Evolutionary conservation across 1,140 invertebrate genomes (phyloP).

Genomic region (Lepidurus couesii): DNA sequence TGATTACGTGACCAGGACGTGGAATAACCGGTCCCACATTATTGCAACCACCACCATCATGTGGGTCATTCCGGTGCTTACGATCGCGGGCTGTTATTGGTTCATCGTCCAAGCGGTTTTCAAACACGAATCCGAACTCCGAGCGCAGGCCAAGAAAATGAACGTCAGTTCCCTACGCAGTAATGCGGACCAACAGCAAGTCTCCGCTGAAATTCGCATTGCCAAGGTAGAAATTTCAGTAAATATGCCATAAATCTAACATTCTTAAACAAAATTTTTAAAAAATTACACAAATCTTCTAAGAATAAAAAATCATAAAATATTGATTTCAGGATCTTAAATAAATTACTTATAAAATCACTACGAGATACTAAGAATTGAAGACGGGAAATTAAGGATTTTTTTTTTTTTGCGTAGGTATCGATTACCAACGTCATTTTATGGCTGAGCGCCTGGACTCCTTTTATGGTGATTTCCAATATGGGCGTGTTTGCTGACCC

Average conservation of each 20-base stretch:
- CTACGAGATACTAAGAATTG: no score
- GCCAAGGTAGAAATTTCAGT: neutral
- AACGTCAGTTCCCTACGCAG: slow-evolving; percentile 42
- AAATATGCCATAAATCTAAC: no score
- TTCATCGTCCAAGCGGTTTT: slow-evolving; percentile 46
- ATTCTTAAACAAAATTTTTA: no score
- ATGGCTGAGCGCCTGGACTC: slow-evolving; percentile 45
- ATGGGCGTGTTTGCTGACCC: slow-evolving; percentile 43
- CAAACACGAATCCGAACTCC: slow-evolving; percentile 46
- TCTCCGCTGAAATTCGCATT: slow-evolving; percentile 28
- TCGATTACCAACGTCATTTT: slow-evolving; percentile 45
- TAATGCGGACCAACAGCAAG: slow-evolving; percentile 44
- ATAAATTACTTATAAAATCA: no score
- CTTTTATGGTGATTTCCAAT: slow-evolving; percentile 42
- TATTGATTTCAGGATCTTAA: no score
- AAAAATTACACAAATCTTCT: no score
- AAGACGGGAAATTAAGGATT: neutral
- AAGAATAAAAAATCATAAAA: no score
- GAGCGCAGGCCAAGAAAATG: slow-evolving; percentile 43
- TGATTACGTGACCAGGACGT: slow-evolving; percentile 16
- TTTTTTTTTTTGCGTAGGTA: slow-evolving; percentile 37
- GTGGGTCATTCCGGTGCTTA: slow-evolving; percentile 42
- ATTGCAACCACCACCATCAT: slow-evolving; percentile 37
- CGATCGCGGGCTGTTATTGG: slow-evolving; percentile 45
- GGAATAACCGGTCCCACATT: slow-evolving; percentile 34